Evolutionary conservation across 2,113 vertebrate genomes (phyloP), one percentile per base, ranked within the genome.

Genomic region (Calonectris borealis): DNA sequence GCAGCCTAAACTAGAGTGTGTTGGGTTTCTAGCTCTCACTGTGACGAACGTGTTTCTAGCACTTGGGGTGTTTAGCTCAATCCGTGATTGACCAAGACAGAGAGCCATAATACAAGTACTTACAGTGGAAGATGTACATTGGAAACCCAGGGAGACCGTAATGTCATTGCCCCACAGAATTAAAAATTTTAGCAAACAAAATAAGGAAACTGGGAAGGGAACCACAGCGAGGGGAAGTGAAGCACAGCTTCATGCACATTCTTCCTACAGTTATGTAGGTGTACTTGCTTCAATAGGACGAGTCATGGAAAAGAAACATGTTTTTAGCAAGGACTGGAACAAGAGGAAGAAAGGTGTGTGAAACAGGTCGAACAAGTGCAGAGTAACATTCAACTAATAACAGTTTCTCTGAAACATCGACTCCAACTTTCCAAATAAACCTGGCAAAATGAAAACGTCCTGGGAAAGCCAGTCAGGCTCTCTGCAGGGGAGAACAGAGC

Each of bases 191-290:
- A 88, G 38, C 44, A 21, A 57, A 36, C 1, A 27, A 31, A 48
- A 38, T 7, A 11, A 16, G 2, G 26, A 15, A 25, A 49, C 1
- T 21, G 69, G 77, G 65, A 86, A 6, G 24, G 46, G 83, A 92
- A 24, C 4, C 70, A 27, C 20, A 31, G 38, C 0, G 0, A 58
- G 36, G 19, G 32, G 13, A 48, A 44, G 44, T 0, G 36, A 65
- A 57, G 83, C 81, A 42, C 22, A 21, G 69, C 4, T 51, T 20
- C 32, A 40, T 3, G 46, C 36, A 12, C 6, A 0, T 17, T 31
- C 57, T n/a, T 38, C 31, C 46, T 14, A 18, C 9, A 9, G 79
- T 36, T 27, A 22, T 3, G 29, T 12, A 27, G 19, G 31, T 10
- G 12, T 3, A 8, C 44, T 20, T 29, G 32, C 83, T 55, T 65